A percentile compares a stretch with the other conserved stretches of the same genome.
Conservation (phyloP, 1,140 invertebrate genomes). For the Diorhabda elongata region DNA sequence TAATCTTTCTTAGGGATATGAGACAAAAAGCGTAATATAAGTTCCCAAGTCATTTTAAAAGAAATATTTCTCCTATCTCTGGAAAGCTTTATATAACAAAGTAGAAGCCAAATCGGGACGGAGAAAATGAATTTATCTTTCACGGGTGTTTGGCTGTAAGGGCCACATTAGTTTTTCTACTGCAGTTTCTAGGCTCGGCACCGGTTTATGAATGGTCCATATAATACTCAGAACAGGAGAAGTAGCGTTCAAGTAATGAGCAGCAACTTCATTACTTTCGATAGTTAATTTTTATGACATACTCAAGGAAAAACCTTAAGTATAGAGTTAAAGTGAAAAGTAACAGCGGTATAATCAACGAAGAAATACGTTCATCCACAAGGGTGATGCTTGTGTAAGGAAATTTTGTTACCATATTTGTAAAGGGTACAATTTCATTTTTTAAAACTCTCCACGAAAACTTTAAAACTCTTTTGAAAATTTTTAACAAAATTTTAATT, state of each 20-base stretch:
- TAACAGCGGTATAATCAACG: too few species aligned
- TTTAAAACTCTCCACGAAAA: too few species aligned
- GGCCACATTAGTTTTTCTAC: conserved; percentile 22
- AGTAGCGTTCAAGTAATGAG: conserved; percentile 9
- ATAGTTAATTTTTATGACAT: conserved; percentile 12
- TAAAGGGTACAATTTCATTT: too few species aligned
- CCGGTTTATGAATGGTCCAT: conserved; percentile 7
- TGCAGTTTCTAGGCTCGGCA: neutral
- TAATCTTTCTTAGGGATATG: too few species aligned
- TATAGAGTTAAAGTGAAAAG: too few species aligned
- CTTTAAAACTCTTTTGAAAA: too few species aligned
- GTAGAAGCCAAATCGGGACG: conserved; percentile 9
- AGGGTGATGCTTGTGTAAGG: too few species aligned
- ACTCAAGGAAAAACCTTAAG: neutral
- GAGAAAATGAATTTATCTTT: conserved; percentile 27
- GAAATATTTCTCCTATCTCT: neutral
- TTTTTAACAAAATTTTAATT: too few species aligned
- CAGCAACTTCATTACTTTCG: conserved; percentile 12
- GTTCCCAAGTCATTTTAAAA: neutral
- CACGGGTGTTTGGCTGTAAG: conserved; percentile 25
- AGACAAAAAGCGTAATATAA: neutral
- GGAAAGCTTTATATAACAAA: neutral
- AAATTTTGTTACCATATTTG: too few species aligned
- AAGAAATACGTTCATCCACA: too few species aligned
- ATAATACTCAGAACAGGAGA: conserved; percentile 6